Evolutionary conservation across 2,888 invertebrate species (phyloP).

Genomic region (Hypercompe scribonia): DNA sequence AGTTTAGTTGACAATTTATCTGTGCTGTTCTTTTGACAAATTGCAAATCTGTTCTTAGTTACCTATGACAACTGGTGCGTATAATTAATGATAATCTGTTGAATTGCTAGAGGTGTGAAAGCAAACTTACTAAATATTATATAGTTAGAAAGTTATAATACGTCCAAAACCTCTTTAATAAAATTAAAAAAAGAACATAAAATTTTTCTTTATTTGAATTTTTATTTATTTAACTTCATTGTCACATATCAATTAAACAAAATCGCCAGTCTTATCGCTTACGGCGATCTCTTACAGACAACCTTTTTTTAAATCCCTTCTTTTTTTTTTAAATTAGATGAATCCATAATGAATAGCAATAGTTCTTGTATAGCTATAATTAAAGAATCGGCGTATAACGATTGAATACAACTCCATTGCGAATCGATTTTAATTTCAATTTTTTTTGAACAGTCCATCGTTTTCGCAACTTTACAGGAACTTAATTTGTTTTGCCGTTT

Average conservation of each 20-base stretch:
- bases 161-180: not conserved
- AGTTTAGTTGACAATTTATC: no score
- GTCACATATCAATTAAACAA: no score
- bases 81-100: no score
- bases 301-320: no score
- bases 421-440: not conserved
- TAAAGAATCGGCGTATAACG: not conserved
- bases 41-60: no score
- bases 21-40: no score
- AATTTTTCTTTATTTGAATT: not conserved
- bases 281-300: no score
- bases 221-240: no score
- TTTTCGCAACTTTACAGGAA: constrained; percentile 10
- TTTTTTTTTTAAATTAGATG: not conserved
- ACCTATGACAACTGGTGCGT: no score
- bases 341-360: not conserved
- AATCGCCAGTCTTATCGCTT: no score
- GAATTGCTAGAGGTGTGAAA: no score
- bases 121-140: not conserved
- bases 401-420: not conserved
- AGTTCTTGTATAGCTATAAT: not conserved
- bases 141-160: not conserved
- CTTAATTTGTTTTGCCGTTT: constrained; percentile 35
- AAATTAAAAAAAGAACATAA: not conserved
- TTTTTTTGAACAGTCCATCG: not conserved